A percentile compares a stretch with the other conserved stretches of the same genome.
These are phyloP conservation scores for Corythaixoides concolor DNA, from an alignment of 2,113 vertebrate genomes.

Conservation along the genomic window DNA sequence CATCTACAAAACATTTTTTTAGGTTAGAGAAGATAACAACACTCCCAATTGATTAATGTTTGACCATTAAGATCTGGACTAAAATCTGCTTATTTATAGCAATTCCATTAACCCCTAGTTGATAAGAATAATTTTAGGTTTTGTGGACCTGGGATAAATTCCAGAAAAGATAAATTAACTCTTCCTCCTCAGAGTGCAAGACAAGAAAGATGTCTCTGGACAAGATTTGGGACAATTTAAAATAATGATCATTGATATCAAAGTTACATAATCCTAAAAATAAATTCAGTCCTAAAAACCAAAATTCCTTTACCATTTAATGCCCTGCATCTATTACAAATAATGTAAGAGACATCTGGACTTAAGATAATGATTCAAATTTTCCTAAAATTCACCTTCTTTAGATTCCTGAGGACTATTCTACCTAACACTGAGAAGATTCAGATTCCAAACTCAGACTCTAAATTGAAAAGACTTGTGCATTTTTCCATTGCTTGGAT, in stretches of 20 bases:
- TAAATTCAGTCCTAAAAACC: neutral
- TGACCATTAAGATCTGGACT: neutral
- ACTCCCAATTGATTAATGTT: neutral
- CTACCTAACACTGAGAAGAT: neutral
- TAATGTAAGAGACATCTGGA: neutral
- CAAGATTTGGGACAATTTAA: neutral
- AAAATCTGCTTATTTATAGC: neutral
- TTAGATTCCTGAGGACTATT: neutral
- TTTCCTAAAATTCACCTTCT: neutral
- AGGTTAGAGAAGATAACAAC: neutral
- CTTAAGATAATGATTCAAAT: neutral
- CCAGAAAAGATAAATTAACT: neutral
- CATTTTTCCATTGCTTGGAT: neutral
- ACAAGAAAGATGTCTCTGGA: neutral
- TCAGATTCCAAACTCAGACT: neutral
- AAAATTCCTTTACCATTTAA: neutral
- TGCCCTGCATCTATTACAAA: neutral
- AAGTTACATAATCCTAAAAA: neutral
- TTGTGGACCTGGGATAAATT: neutral
- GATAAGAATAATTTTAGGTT: neutral
- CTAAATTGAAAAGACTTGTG: neutral
- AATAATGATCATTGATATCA: neutral
- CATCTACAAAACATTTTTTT: neutral
- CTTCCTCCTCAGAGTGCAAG: neutral
- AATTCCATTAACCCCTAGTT: neutral